These are phyloP conservation scores for Cryptops parisi DNA, from an alignment of 2,888 invertebrate genomes.

Conservation along the genomic window DNA sequence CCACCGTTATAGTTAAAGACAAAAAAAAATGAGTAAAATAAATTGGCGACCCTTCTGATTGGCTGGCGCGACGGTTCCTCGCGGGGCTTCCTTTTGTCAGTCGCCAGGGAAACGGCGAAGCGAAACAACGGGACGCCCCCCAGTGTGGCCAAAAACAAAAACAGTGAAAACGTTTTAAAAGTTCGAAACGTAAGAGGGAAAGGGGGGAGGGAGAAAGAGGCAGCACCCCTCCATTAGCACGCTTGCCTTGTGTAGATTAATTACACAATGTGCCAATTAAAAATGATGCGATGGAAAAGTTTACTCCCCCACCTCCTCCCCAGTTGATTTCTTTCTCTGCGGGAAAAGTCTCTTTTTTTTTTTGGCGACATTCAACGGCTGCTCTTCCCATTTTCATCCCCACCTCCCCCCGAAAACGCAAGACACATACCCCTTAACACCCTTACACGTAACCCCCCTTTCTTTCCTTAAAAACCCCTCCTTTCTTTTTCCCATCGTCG, in stretches of 20 bases:
- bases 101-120: background rate
- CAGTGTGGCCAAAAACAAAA: slow-evolving; percentile 7
- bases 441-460: too few species aligned
- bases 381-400: background rate
- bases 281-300: slow-evolving; percentile 4
- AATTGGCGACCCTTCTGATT: background rate
- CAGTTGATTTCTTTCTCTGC: background rate
- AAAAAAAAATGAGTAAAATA: too few species aligned
- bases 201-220: too few species aligned
- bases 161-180: slow-evolving; percentile 9
- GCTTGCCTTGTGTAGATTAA: slow-evolving; percentile 7
- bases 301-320: background rate
- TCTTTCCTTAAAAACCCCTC: too few species aligned
- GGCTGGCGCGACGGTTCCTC: background rate
- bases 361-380: too few species aligned
- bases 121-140: too few species aligned
- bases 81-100: background rate
- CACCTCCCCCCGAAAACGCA: background rate
- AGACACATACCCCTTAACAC: too few species aligned
- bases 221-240: slow-evolving; percentile 1
- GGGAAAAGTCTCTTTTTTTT: too few species aligned
- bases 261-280: slow-evolving; percentile 10
- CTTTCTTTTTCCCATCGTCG: too few species aligned
- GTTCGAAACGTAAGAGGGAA: background rate
- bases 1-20: background rate